These are phyloP conservation scores for Phrynocephalus guinanensis DNA, from an alignment of 2,797 vertebrate genomes.

Conservation along the genomic window DNA sequence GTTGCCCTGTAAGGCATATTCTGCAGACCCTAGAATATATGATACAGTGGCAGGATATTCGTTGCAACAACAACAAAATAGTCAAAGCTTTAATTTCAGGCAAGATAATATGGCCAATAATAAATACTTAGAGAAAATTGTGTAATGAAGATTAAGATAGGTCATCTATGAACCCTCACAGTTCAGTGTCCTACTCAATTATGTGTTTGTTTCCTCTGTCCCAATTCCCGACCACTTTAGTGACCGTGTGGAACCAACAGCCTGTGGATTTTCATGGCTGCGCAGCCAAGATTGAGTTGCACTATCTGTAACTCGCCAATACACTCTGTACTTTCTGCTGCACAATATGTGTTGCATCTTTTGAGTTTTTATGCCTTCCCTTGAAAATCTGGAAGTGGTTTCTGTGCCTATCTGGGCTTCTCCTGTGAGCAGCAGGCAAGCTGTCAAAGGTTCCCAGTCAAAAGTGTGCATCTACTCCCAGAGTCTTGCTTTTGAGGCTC, in stretches of 20 bases:
- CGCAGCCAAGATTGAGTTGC: not conserved
- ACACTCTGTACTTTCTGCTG: not conserved
- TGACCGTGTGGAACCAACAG: not conserved
- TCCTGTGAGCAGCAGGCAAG: not conserved
- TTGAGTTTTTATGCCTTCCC: not conserved
- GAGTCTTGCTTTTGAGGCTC: not conserved
- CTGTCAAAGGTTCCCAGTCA: not conserved
- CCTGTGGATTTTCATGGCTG: not conserved
- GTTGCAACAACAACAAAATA: not conserved
- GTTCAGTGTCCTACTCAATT: not conserved
- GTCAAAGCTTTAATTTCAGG: not conserved
- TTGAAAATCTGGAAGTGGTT: constrained; percentile 1
- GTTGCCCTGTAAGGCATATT: not conserved
- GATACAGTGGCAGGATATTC: not conserved
- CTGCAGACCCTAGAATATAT: not conserved
- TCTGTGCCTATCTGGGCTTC: not conserved
- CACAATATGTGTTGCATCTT: not conserved
- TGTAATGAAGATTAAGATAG: not conserved
- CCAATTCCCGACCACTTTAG: not conserved
- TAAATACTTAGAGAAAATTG: not conserved
- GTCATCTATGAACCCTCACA: not conserved
- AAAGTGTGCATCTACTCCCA: not conserved
- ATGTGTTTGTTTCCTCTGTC: not conserved
- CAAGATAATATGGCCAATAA: not conserved
- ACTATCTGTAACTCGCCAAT: not conserved